These are phyloP conservation scores for Scaptomyza cyrtandrae DNA, from an alignment of 2,888 invertebrate genomes.

Conservation along the genomic window DNA sequence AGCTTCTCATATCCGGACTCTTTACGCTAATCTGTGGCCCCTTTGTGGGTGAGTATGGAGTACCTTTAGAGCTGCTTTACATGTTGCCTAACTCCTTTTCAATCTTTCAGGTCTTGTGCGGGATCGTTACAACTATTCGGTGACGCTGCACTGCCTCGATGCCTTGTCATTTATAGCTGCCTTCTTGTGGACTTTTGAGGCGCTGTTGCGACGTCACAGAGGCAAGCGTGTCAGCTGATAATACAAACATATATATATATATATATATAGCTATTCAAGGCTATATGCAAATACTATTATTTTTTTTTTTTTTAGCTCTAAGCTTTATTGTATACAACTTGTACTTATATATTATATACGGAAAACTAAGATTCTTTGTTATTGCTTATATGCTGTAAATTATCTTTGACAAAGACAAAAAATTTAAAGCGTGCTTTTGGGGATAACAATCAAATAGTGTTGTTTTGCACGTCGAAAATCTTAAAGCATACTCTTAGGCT, in stretches of 20 bases:
- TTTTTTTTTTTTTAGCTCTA: constrained; percentile 23
- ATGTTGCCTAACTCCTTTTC: too few species aligned
- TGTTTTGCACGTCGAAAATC: too few species aligned
- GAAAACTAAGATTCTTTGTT: not conserved
- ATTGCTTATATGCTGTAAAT: too few species aligned
- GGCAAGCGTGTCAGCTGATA: constrained; percentile 40
- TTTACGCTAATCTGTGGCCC: constrained; percentile 88
- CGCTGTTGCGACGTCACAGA: constrained; percentile 71
- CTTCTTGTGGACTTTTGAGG: constrained; percentile 87
- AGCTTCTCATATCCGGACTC: constrained; percentile 88
- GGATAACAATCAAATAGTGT: too few species aligned
- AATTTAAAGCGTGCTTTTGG: too few species aligned
- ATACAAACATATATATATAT: not conserved
- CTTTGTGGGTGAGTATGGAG: constrained; percentile 86
- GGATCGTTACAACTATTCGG: constrained; percentile 87
- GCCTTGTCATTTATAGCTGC: constrained; percentile 88
- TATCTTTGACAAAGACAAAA: too few species aligned
- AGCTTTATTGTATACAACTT: constrained; percentile 16
- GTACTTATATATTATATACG: not conserved
- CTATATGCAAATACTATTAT: not conserved
- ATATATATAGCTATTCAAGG: not conserved
- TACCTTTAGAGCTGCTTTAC: too few species aligned
- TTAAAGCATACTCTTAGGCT: not conserved
- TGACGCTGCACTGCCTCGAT: constrained; percentile 88
- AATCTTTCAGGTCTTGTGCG: constrained; percentile 87